Conservation (phyloP, 2,888 invertebrate species). For the Oxyteleia sp. region DNA sequence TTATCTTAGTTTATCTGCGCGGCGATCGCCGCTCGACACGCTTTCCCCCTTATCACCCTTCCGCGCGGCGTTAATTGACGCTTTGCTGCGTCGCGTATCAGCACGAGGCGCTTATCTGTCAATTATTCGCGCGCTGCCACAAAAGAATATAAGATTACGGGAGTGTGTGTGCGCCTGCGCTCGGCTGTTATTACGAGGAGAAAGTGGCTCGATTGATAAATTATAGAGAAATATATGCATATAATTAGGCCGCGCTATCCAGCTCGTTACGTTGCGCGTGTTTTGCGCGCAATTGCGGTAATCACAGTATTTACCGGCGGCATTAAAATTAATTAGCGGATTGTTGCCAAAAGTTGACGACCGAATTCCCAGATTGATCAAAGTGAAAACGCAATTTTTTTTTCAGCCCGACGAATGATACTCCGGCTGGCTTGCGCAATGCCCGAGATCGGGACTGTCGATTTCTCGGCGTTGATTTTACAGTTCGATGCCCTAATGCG, state of each 20-base stretch:
- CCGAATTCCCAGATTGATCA: conserved; percentile 23
- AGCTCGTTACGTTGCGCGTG: conserved; percentile 44
- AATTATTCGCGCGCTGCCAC: conserved; percentile 35
- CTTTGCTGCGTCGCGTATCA: conserved; percentile 49
- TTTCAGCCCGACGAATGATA: background rate
- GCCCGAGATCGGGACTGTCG: conserved; percentile 33
- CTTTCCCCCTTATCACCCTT: conserved; percentile 32
- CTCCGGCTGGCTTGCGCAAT: conserved; percentile 42
- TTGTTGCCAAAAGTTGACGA: conserved; percentile 48
- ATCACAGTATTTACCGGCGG: conserved; percentile 22
- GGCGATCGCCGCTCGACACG: conserved; percentile 71
- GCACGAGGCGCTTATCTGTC: conserved; percentile 50
- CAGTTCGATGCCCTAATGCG: conserved; percentile 51
- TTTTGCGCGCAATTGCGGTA: conserved; percentile 34
- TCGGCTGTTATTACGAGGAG: conserved; percentile 54
- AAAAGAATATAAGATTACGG: conserved; percentile 35
- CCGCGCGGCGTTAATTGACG: conserved; percentile 55
- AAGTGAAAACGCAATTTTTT: conserved; percentile 47
- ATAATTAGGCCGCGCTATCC: conserved; percentile 51
- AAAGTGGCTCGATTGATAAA: conserved; percentile 66
- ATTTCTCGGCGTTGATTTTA: conserved; percentile 62
- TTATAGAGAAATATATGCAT: conserved; percentile 61
- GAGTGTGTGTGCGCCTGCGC: conserved; percentile 8
- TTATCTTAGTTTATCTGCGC: conserved; percentile 84
- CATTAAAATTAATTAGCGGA: conserved; percentile 43